Evolutionary conservation across 2,113 vertebrate species (phyloP).

Genomic region (Philantomba maxwellii): DNA sequence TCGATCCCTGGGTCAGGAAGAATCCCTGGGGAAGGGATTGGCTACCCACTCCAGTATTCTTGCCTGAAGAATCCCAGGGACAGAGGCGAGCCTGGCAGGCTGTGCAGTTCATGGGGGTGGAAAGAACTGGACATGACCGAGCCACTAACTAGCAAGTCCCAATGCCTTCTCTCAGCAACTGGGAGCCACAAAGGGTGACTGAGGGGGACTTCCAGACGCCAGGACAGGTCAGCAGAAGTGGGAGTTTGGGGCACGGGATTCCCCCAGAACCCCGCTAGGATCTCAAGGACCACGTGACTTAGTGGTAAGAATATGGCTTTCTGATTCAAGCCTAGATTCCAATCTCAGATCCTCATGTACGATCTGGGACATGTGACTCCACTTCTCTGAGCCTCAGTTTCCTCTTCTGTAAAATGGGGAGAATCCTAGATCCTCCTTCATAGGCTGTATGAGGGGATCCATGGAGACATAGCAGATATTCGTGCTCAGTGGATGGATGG

Average conservation of each 20-base stretch:
- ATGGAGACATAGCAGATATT: accelerated
- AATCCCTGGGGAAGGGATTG: background rate
- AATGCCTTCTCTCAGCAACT: background rate
- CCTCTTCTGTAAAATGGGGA: background rate
- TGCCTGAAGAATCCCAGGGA: background rate
- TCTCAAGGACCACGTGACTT: accelerated
- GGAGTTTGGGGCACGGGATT: background rate
- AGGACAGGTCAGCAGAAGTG: background rate
- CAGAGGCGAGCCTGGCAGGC: background rate
- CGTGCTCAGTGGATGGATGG: background rate
- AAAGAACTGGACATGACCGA: background rate
- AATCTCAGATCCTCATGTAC: background rate
- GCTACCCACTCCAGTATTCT: background rate
- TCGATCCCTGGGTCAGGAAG: background rate
- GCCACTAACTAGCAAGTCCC: background rate
- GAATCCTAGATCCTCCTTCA: background rate
- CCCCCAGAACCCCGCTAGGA: background rate
- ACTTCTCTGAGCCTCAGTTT: background rate
- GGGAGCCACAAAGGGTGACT: background rate
- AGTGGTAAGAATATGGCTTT: background rate
- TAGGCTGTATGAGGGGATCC: background rate
- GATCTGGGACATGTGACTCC: background rate
- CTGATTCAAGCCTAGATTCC: background rate
- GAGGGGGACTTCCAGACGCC: background rate
- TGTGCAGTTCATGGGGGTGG: background rate